phyloP scores from a whole-genome alignment of 2,797 vertebrate genomes.

The Stomatorhinus walkeri region DNA sequence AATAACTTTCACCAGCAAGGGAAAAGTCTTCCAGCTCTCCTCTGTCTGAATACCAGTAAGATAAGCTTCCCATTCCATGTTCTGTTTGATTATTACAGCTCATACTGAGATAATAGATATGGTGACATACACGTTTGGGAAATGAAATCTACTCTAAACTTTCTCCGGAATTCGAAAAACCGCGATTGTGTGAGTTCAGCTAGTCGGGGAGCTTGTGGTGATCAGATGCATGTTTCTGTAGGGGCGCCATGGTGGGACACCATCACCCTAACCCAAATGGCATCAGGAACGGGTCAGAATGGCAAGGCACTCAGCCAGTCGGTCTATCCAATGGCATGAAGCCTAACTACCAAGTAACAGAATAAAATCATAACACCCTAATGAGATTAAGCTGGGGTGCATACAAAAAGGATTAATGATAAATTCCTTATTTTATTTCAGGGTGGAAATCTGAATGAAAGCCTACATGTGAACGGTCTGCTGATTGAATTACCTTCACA shows the following conservation, averaged over 20 bases:
- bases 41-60: neutral
- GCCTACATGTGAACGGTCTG: constrained; percentile 1
- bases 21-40: neutral
- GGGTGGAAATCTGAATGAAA: constrained; percentile 19
- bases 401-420: constrained; percentile 19
- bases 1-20: neutral
- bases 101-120: neutral
- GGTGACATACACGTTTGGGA: neutral
- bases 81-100: neutral
- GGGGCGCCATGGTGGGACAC: neutral
- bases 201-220: neutral
- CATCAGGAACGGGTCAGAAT: neutral
- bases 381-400: neutral
- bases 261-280: neutral
- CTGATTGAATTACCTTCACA: constrained; percentile 26
- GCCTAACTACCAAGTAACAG: neutral
- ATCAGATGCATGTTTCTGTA: no score
- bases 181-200: neutral
- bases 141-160: neutral
- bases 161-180: neutral
- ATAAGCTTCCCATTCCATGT: neutral
- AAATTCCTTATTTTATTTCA: constrained; percentile 14
- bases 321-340: neutral
- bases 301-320: neutral
- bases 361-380: neutral